phyloP scores from a whole-genome alignment of 2,888 invertebrate genomes.

The Torymus aiolomorphi region DNA sequence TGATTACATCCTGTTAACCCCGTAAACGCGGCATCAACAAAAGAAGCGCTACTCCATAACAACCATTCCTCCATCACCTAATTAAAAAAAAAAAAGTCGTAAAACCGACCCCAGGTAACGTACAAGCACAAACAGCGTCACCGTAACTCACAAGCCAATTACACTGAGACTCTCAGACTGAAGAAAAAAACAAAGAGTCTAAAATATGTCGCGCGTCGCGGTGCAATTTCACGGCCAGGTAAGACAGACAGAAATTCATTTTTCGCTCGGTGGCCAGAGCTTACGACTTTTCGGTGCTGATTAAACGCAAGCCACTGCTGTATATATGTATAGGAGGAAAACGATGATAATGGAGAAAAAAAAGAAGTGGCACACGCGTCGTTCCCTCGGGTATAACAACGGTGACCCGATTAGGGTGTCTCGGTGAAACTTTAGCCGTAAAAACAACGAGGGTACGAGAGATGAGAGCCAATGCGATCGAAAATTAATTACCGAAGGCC shows the following conservation, averaged over 20 bases:
- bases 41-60: too few species aligned
- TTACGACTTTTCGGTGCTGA: conserved; percentile 34
- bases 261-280: conserved; percentile 8
- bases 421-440: conserved; percentile 17
- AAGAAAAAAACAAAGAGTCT: too few species aligned
- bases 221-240: conserved; percentile 12
- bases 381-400: conserved; percentile 17
- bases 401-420: background rate
- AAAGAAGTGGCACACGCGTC: background rate
- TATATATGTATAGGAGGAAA: background rate
- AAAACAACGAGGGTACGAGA: conserved; percentile 2
- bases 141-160: too few species aligned
- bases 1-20: conserved; percentile 4
- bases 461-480: background rate
- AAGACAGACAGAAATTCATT: conserved; percentile 23
- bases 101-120: background rate
- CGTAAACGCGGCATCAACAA: too few species aligned
- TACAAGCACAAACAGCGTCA: too few species aligned
- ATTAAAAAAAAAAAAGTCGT: background rate
- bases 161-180: too few species aligned
- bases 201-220: too few species aligned
- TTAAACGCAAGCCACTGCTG: background rate
- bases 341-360: background rate
- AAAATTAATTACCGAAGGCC: conserved; percentile 19
- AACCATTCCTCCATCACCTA: too few species aligned